Base-by-base conservation (phyloP, 2,888 invertebrate genomes). In the Zeuzera pyrina region DNA sequence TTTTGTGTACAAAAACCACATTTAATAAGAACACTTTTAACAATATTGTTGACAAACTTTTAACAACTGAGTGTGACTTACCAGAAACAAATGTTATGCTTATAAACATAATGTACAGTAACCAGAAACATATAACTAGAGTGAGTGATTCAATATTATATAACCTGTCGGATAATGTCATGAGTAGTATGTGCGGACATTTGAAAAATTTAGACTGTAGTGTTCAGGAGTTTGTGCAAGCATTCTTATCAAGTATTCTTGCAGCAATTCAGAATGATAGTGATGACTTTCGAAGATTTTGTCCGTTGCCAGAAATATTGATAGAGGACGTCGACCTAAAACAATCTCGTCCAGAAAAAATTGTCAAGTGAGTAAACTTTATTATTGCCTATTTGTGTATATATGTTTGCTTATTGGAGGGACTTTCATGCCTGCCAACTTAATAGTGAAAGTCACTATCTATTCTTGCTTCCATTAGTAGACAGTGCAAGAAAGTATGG, bases 21-120 rank as follows among this genome's bases (percentile, higher is more conserved):
- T 57, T 95, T 1, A 81, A 91, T 39, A 73, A 85, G 34, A 85
- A 84, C 8, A 68, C 94, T 1, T 57, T 93, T 1, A 73, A 86
- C 19, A 88, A 88, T 36, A 76, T 94, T 28, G 74, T 87, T 8
- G 69, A 69, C 2, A 73, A 64, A 41, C 42, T 84, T 0, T 41
- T 79, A 3, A 67, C 65, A 5, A 65, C 72, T 0, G 71, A 70
- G 36, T 66, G 70, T 61, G 66, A 72, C 33, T 36, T 83, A 30
- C 60, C 71, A 1, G 76, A 79, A 39, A 91, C 93, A 54, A 86
- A 88, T 0, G 68, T 89, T 5, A 63, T 91, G 22, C 68, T 93
- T 8, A 66, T 94, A 13, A 73, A 89, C n/a, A 79, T 91, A 43
- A 76, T 94, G 29, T 92, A 89, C 52, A 89, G 90, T 41, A 86